Conservation (phyloP, 2,113 vertebrate species). For the Uria aalge region DNA sequence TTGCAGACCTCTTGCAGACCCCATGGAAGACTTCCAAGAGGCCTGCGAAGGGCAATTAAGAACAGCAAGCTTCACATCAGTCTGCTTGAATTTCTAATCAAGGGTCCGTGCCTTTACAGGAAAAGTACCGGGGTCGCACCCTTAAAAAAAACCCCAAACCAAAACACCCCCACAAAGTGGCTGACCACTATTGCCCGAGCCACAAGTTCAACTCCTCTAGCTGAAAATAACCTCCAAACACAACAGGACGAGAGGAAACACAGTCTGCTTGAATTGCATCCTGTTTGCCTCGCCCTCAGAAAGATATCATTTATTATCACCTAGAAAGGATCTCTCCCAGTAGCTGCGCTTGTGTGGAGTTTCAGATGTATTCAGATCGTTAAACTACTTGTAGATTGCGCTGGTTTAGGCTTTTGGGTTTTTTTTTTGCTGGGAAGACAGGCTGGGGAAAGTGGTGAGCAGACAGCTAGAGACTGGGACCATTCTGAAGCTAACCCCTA, state of each 20-base stretch:
- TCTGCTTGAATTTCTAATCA: background rate
- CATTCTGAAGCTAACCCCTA: background rate
- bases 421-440: background rate
- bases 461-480: background rate
- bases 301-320: background rate
- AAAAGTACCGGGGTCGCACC: background rate
- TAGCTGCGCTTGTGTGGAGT: background rate
- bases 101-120: background rate
- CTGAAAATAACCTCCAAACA: slow-evolving; percentile 17
- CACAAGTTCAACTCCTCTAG: background rate
- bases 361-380: background rate
- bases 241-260: background rate
- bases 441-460: background rate
- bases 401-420: background rate
- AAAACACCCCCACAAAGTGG: background rate
- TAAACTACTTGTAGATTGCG: background rate
- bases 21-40: background rate
- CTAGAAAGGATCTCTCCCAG: background rate
- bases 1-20: background rate
- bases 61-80: background rate
- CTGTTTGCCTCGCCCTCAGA: background rate
- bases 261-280: slow-evolving; percentile 8
- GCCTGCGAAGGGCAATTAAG: background rate
- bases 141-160: background rate
- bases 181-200: background rate